These are phyloP conservation scores for Dusona sp. DNA, from an alignment of 2,888 invertebrate genomes.

Conservation along the genomic window DNA sequence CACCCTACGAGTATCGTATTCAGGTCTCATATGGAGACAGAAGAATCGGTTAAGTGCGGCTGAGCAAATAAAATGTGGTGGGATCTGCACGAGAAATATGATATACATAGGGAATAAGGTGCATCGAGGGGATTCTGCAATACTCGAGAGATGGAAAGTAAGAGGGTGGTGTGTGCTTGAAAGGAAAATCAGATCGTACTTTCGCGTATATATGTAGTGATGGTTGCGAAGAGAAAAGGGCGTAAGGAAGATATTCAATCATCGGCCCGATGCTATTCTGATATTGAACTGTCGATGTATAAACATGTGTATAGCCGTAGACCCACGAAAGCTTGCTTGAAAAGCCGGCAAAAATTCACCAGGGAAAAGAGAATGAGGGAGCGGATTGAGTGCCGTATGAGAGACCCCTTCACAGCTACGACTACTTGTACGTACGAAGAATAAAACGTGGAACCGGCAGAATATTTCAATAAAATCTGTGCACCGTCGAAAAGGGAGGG, in stretches of 20 bases:
- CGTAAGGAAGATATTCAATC: conserved; percentile 6
- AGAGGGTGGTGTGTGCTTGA: conserved; percentile 22
- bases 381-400: conserved; percentile 57
- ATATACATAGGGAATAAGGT: conserved; percentile 19
- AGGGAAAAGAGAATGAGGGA: conserved; percentile 59
- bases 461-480: conserved; percentile 68
- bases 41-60: conserved; percentile 13
- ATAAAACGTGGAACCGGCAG: conserved; percentile 53
- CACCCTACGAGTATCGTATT: background rate
- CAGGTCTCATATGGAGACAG: background rate
- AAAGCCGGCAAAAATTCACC: conserved; percentile 62
- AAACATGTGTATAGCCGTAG: conserved; percentile 11
- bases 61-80: conserved; percentile 24
- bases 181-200: conserved; percentile 27
- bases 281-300: background rate
- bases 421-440: conserved; percentile 52
- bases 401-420: conserved; percentile 31
- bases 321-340: conserved; percentile 47
- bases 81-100: conserved; percentile 14
- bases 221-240: background rate
- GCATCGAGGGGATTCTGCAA: conserved; percentile 24
- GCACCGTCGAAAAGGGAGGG: conserved; percentile 21
- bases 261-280: conserved; percentile 6
- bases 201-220: background rate
- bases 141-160: conserved; percentile 9